Evolutionary conservation across 2,113 vertebrate species (phyloP).

Genomic region (Rhinopomastus cyanomelas): DNA sequence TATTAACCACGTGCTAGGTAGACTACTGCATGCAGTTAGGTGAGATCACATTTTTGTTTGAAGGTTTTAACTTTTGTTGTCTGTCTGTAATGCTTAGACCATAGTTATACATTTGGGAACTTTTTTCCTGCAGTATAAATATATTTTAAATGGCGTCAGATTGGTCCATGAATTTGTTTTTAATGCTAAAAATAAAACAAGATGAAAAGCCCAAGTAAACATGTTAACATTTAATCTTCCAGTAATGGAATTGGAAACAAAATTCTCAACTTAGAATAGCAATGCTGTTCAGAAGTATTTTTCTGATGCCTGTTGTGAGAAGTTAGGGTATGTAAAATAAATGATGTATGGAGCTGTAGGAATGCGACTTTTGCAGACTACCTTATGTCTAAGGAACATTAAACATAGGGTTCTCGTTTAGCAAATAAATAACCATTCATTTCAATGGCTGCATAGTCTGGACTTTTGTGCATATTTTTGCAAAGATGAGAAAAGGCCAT

Average conservation of each 20-base stretch:
- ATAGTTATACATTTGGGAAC: conserved; percentile 10
- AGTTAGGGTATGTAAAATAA: conserved; percentile 99
- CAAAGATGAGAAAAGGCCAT: conserved; percentile 94
- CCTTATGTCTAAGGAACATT: conserved; percentile 99
- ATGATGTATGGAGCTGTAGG: conserved; percentile 99
- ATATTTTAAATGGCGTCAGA: conserved; percentile 52
- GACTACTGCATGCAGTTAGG: not conserved
- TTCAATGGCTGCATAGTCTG: conserved; percentile 91
- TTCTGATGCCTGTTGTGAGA: conserved; percentile 92
- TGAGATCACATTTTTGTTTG: not conserved
- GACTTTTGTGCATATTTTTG: conserved; percentile 99
- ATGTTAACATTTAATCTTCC: conserved; percentile 79
- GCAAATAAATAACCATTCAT: conserved; percentile 99
- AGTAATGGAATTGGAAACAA: conserved; percentile 74
- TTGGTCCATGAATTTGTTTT: conserved; percentile 73
- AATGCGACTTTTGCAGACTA: conserved; percentile 93
- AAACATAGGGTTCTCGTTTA: conserved; percentile 99
- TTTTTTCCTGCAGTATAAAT: conserved; percentile 43
- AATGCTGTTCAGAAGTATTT: conserved; percentile 80
- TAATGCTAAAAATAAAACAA: conserved; percentile 64
- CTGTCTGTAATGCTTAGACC: not conserved
- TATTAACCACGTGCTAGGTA: not conserved
- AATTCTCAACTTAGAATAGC: conserved; percentile 78
- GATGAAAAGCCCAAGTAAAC: conserved; percentile 73
- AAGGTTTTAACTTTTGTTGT: conserved; percentile 25